phyloP scores from a whole-genome alignment of 37 sponge, comb jelly and placozoan genomes.

The Halichondria panicea region DNA sequence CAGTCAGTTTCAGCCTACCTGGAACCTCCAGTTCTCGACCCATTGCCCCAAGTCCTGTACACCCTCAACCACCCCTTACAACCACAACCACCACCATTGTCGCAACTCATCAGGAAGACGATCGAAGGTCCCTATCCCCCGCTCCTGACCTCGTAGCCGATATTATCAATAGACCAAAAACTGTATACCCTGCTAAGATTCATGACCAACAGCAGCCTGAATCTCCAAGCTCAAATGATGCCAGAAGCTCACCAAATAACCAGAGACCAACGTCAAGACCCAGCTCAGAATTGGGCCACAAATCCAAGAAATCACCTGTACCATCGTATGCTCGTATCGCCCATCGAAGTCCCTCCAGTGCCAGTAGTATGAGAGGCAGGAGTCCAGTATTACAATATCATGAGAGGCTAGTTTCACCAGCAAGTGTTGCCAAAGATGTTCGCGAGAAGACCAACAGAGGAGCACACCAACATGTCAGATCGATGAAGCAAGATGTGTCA shows the following conservation, averaged over 20 bases:
- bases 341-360: no score
- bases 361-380: background rate
- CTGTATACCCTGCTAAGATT: background rate
- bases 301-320: background rate
- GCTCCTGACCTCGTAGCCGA: conserved; percentile 11
- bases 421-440: conserved; percentile 4
- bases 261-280: no score
- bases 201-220: no score
- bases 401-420: no score
- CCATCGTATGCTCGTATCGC: no score
- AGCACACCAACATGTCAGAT: conserved; percentile 17
- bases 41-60: background rate
- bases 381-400: background rate
- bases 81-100: background rate
- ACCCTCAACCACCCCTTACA: background rate
- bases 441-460: conserved; percentile 16
- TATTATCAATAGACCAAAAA: conserved; percentile 16
- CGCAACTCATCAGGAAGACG: no score
- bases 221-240: no score
- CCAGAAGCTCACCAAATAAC: no score
- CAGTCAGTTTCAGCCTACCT: conserved; percentile 6
- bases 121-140: no score
- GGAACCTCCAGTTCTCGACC: background rate
- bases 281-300: background rate
- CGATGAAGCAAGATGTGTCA: conserved; percentile 48